Evolutionary conservation across 2,113 vertebrate genomes (phyloP), one percentile per base, ranked within the genome.

Genomic region (Sterna hirundo): DNA sequence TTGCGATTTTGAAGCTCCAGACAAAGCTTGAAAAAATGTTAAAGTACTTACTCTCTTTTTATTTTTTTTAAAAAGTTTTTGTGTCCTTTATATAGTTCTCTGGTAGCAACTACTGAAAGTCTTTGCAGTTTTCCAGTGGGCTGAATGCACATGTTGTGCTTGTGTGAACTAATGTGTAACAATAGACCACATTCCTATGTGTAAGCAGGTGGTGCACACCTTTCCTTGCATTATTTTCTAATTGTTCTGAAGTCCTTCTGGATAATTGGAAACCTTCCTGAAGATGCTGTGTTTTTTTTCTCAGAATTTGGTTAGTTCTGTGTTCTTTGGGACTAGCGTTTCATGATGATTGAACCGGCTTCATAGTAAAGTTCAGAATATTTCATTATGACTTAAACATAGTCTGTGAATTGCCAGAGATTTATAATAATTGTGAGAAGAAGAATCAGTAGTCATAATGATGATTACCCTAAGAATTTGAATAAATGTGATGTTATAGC

Each of bases 101-200:
- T 9, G 1, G 49, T 71, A 79, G 42, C 26, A 58, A 1, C 46
- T 54, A 5, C 38, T 27, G 55, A 13, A 87, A 54, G 1, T 66
- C 4, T 34, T 54, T 64, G 12, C 11, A n/a, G 16, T 74, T 96
- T 79, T 55, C 34, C 12, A 0, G 8, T 61, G 20, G 69, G 85
- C 49, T 86, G 49, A 86, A 26, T 74, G 23, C 3, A 19, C 2
- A 1, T 32, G 13, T 4, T 82, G 29, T 55, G 23, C 55, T 57
- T 2, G 0, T 29, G 32, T 82, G 29, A 71, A 19, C 34, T 38
- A 0, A 2, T 29, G 34, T 83, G 34, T 61, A 78, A 38, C 16
- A 38, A 10, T 12, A 40, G 7, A 51, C 42, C 2, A 3, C 5
- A 1, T 71, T 68, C 23, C 9, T 34, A 0, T 29, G 18, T 1